Evolutionary conservation across 2,113 vertebrate genomes (phyloP).

Genomic region (Rana temporaria): DNA sequence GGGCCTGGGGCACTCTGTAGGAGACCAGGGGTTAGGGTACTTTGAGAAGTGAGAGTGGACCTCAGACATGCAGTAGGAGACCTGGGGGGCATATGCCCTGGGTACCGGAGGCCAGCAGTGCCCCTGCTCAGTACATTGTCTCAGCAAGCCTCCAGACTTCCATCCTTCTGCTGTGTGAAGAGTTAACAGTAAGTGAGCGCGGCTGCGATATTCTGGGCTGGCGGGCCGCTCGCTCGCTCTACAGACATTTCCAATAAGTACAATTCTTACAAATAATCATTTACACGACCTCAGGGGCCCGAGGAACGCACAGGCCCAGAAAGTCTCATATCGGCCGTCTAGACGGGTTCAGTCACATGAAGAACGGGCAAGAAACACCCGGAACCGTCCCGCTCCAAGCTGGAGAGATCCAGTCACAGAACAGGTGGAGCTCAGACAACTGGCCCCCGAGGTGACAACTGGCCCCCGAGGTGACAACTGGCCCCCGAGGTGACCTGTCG

Average conservation of each 20-base stretch:
- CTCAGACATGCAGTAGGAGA: too few relatives aligned
- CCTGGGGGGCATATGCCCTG: too few relatives aligned
- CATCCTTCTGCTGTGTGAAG: too few relatives aligned
- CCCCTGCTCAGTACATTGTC: too few relatives aligned
- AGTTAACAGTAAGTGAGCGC: too few relatives aligned
- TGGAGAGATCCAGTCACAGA: not conserved
- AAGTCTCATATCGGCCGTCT: constrained; percentile 80
- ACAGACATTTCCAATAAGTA: constrained; percentile 72
- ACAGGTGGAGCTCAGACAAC: not conserved
- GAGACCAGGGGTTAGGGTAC: too few relatives aligned
- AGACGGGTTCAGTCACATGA: constrained; percentile 72
- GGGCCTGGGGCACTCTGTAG: too few relatives aligned
- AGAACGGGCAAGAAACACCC: constrained; percentile 36
- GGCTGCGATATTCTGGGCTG: not conserved
- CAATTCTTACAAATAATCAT: constrained; percentile 80
- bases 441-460: not conserved
- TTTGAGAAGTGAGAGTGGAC: too few relatives aligned
- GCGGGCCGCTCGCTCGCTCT: constrained; percentile 64
- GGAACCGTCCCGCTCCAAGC: constrained; percentile 37
- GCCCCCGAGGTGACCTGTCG: too few relatives aligned
- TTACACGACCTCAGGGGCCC: constrained; percentile 76
- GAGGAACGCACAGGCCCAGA: constrained; percentile 72
- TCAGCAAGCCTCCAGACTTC: too few relatives aligned
- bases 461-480: too few relatives aligned
- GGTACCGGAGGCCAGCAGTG: too few relatives aligned